Evolutionary conservation across 2,797 vertebrate species (phyloP), one percentile per base, ranked within the genome.

Genomic region (Adelosebastes latens): DNA sequence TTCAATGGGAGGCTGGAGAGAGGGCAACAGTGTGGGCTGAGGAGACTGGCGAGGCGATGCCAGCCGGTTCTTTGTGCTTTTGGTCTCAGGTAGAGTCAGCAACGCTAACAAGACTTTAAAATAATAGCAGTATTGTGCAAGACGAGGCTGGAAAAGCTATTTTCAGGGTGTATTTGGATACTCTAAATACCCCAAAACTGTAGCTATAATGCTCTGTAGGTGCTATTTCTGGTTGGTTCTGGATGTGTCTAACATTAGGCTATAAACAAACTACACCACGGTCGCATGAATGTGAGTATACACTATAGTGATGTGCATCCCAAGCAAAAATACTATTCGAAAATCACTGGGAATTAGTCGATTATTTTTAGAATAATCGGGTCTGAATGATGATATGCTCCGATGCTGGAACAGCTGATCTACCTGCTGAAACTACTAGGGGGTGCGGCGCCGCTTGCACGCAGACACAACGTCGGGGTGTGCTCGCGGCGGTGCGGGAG

Each of bases 1-100:
- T 83, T 89, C 83, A 88, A 31, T 2, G 22, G 39, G 46, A 81
- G 92, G 89, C 89, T 89, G 85, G 72, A 32, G 62, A 25, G 71
- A 63, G 67, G 39, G 36, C 11, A 24, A 24, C 25, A 42, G 65
- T 1, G 75, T 25, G 65, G 78, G 79, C 4, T 29, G 79, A 62
- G 13, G 42, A 4, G 5, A 29, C 29, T 1, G 53, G 32, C 0
- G 24, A 67, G 53, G 18, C 0, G 7, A 25, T 68, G 71, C 25
- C 66, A 59, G 72, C 2, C 4, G 4, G 4, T 12, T 63, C 59
- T 56, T 22, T 46, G 14, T 67, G n/a, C 27, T 55, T 74, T 13
- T 56, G 49, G 18, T 64, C 27, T 72, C 27, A 73, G 70, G 69
- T 76, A 14, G 8, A 56, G 18, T 34, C 39, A 10, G 34, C 13